Conservation (phyloP, 2,113 vertebrate species). For the Clarias gariepinus region DNA sequence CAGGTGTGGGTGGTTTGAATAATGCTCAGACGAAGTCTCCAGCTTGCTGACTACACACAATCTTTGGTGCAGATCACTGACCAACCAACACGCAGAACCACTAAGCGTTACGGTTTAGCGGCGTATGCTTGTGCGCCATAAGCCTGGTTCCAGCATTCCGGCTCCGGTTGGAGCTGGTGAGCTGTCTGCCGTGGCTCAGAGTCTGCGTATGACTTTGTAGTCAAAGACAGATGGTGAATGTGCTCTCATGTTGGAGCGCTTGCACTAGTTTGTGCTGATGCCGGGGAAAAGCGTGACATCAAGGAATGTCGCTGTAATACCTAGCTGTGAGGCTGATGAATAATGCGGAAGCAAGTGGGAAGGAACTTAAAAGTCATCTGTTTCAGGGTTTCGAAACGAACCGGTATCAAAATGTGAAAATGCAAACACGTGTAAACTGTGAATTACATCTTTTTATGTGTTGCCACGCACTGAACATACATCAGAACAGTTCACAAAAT, state of each 20-base stretch:
- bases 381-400: conserved; percentile 7
- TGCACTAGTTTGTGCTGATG: conserved; percentile 57
- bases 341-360: conserved; percentile 46
- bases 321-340: conserved; percentile 51
- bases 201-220: conserved; percentile 56
- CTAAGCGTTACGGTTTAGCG: conserved; percentile 39
- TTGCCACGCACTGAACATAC: background rate
- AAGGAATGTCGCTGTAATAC: conserved; percentile 48
- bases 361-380: conserved; percentile 44
- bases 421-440: conserved; percentile 2
- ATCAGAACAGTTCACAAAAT: background rate
- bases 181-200: conserved; percentile 36
- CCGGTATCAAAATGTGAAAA: conserved; percentile 13
- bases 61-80: conserved; percentile 53
- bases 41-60: conserved; percentile 49
- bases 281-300: conserved; percentile 50
- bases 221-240: conserved; percentile 59
- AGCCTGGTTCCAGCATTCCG: conserved; percentile 28
- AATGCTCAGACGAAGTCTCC: conserved; percentile 48
- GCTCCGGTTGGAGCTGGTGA: conserved; percentile 33
- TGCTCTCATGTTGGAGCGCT: conserved; percentile 49
- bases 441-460: background rate
- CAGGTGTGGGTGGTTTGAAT: conserved; percentile 54
- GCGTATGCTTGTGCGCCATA: conserved; percentile 25
- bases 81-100: conserved; percentile 36